Evolutionary conservation across 2,113 vertebrate genomes (phyloP), one percentile per base, ranked within the genome.

Genomic region (Scatophagus argus): DNA sequence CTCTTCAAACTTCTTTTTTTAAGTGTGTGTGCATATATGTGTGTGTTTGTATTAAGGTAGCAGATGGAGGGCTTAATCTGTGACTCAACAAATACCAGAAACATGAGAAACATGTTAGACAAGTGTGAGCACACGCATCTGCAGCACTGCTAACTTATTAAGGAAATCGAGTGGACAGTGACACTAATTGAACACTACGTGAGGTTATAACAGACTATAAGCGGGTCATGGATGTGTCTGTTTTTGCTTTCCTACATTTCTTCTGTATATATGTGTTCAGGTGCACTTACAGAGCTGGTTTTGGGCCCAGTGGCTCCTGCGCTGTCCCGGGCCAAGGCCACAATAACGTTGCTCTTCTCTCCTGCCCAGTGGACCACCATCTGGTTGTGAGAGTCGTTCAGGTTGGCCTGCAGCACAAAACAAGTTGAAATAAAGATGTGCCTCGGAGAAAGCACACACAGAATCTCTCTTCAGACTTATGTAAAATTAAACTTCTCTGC

Each of bases 291-390:
- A 0, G 97, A 96, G 14, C 98, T 99, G 92, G 94, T 96, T 79
- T 95, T 96, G 75, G 96, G 95, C n/a, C 96, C 96, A 0, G 94
- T 89, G 79, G 97, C 86, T 0, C 96, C 96, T 39, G 96, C 91
- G 75, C 97, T 98, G 90, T 99, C 98, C 72, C 98, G 94, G 68
- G 98, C 98, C 88, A 99, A 87, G 8, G 97, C 98, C 55, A 99
- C 97, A 0, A 99, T 99, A 77, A 99, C 97, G 0, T 99, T 96
- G 92, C 98, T 99, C 87, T 97, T 99, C 93, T 99, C 97, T 71
- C 98, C 97, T 0, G 98, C 98, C 98, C 98, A 99, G 91, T 99
- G 98, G 36, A 99, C 97, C 0, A 99, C 98, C 96, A 99, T 99
- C 93, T 99, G 98, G 85, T 98, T 99, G 88, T 99, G 98, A 43